Evolutionary conservation across 2,888 invertebrate genomes (phyloP).

Genomic region (Andrena bicolor): DNA sequence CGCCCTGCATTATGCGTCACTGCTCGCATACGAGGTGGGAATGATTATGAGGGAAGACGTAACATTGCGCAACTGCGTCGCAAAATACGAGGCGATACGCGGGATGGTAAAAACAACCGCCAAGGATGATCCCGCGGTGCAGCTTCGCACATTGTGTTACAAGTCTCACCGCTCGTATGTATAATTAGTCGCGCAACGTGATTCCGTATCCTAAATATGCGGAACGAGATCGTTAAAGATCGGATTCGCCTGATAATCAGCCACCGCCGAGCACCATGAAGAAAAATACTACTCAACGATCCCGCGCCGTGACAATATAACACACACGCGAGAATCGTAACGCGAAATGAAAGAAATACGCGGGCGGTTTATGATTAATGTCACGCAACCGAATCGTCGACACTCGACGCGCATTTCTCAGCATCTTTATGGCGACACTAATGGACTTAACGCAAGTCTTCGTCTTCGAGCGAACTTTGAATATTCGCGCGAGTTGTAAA

Average conservation of each 20-base stretch:
- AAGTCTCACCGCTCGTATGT: not conserved
- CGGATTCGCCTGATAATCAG: not conserved
- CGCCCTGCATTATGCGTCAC: conserved; percentile 59
- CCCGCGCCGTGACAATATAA: not conserved
- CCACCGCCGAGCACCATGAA: not conserved
- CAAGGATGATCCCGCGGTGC: not conserved
- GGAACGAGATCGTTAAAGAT: not conserved
- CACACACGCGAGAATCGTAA: not conserved
- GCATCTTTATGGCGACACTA: not conserved
- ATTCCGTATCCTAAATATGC: not conserved
- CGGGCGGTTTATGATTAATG: not conserved
- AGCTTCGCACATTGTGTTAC: not conserved
- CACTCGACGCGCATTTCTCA: not conserved
- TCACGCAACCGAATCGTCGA: not conserved
- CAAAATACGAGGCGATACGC: not conserved
- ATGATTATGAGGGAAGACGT: conserved; percentile 41
- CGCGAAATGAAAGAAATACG: not conserved
- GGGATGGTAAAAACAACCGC: conserved; percentile 16
- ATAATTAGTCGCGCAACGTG: not conserved
- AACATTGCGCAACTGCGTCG: conserved; percentile 36
- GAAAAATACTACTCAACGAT: not conserved
- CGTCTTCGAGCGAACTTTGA: not conserved
- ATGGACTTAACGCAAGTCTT: not conserved
- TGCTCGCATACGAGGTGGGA: conserved; percentile 33
- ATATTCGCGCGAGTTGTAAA: not conserved